Percentiles rank a stretch among this genome's conserved stretches.
These are phyloP conservation scores for Amphipyra berbera DNA, from an alignment of 2,888 invertebrate species.

Conservation along the genomic window DNA sequence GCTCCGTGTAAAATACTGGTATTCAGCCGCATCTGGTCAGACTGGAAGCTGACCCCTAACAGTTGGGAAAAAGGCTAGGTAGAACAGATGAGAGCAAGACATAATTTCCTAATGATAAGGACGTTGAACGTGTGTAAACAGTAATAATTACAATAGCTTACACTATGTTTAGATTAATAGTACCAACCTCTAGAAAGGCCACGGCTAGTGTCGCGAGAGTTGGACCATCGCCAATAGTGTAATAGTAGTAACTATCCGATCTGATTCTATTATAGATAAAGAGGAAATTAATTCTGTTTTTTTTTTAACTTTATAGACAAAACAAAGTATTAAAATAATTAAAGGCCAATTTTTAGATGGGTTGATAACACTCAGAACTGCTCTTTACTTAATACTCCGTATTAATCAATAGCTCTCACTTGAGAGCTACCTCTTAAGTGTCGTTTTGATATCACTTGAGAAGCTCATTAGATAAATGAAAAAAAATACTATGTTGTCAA, in stretches of 20 bases:
- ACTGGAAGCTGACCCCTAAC: too few relatives aligned
- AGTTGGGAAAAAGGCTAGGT: too few relatives aligned
- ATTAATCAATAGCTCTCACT: too few relatives aligned
- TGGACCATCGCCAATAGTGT: constrained; percentile 79
- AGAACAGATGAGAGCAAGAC: too few relatives aligned
- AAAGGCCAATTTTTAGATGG: neutral
- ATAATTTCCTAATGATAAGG: too few relatives aligned
- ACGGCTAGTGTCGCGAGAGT: constrained; percentile 80
- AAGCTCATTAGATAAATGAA: too few relatives aligned
- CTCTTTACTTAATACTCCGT: too few relatives aligned
- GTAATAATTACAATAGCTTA: constrained; percentile 59
- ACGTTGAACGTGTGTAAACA: constrained; percentile 29
- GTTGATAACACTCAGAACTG: neutral
- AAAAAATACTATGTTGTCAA: too few relatives aligned
- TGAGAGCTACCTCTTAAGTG: too few relatives aligned
- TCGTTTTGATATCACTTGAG: too few relatives aligned
- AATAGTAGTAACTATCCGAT: constrained; percentile 65
- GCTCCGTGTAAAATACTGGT: too few relatives aligned
- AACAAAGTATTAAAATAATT: constrained; percentile 10
- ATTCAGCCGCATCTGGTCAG: too few relatives aligned
- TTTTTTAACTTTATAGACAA: constrained; percentile 41
- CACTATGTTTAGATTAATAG: constrained; percentile 78
- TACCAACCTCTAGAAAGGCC: constrained; percentile 84
- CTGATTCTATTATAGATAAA: constrained; percentile 62
- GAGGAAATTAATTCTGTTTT: constrained; percentile 49